Conservation (phyloP, 1,140 invertebrate genomes). For the Lanistes nyassanus region DNA sequence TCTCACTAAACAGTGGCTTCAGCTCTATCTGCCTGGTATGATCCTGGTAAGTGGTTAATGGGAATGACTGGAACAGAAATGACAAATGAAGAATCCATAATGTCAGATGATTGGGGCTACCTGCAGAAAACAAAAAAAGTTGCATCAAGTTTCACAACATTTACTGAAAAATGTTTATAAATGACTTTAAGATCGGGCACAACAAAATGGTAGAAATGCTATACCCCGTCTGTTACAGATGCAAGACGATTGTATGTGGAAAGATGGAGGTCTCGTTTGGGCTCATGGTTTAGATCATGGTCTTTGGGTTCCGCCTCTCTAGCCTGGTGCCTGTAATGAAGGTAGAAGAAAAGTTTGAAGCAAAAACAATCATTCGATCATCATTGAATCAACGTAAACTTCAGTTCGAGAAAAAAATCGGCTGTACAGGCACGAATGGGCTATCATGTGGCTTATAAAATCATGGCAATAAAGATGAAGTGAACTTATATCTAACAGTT, state of each 20-base stretch:
- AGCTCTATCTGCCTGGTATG: slow-evolving; percentile 52
- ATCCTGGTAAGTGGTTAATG: slow-evolving; percentile 61
- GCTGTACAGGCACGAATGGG: background rate
- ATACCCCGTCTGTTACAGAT: slow-evolving; percentile 61
- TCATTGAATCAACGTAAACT: background rate
- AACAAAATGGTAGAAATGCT: background rate
- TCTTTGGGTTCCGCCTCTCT: slow-evolving; percentile 65
- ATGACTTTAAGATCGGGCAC: background rate
- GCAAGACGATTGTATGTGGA: slow-evolving; percentile 63
- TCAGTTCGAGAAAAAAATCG: background rate
- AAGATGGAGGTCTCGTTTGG: slow-evolving; percentile 49
- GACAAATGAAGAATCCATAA: background rate
- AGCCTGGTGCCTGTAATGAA: slow-evolving; percentile 63
- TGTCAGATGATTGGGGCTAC: background rate
- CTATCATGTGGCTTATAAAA: background rate
- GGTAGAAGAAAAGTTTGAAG: slow-evolving; percentile 8
- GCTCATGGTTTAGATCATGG: slow-evolving; percentile 59
- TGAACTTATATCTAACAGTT: background rate
- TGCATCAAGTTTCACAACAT: background rate
- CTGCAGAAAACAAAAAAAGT: background rate
- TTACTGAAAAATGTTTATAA: background rate
- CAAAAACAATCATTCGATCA: background rate
- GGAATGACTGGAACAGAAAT: slow-evolving; percentile 49
- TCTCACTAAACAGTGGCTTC: slow-evolving; percentile 54
- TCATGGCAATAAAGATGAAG: background rate